Base-by-base conservation (phyloP, 1,140 invertebrate species). In the Penaeus chinensis region DNA sequence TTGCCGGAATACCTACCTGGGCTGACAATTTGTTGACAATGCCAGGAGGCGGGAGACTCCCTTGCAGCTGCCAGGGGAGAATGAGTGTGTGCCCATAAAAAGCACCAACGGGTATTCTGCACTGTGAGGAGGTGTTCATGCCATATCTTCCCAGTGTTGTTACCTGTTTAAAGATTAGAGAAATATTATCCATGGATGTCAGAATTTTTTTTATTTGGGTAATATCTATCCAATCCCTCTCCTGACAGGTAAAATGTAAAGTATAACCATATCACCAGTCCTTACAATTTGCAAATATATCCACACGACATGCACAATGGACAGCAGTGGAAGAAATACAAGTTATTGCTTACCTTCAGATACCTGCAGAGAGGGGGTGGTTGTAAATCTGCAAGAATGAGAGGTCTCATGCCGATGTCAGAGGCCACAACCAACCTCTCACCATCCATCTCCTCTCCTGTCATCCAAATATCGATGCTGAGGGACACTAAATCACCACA, bases 11-110 rank as follows among this genome's bases (percentile, higher is more conserved):
- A 54, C 63, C 24, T 65, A 90, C 88, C 89, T 90, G 88, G 47
- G 90, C 85, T 77, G 90, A 90, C n/a, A 63, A 69, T 63, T 90
- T 90, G 37, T 87, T 85, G 10, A 91, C 82, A 32, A 91, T 71
- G 37, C 83, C 54, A 5, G 78, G 82, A 20, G 84, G 87, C 3
- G 82, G 65, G 19, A 84, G 82, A 22, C 66, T 78, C 0, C 93
- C 93, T 88, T 94, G 94, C 87, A 94, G 93, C 92, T 95, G 95
- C 90, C 95, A 95, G 11, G 95, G 95, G 65, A 96, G 92, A 79
- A 96, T 94, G 42, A 96, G 95, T 66, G 96, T 95, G 91, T 98
- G 97, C 3, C 97, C 97, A 91, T 96, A 98, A 92, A 98, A 98
- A 91, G 95, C 95, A n/a, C 97, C 97, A 32, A 98, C 93, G 1